Conservation (phyloP, 2,797 vertebrate species). For the Brotula barbata region DNA sequence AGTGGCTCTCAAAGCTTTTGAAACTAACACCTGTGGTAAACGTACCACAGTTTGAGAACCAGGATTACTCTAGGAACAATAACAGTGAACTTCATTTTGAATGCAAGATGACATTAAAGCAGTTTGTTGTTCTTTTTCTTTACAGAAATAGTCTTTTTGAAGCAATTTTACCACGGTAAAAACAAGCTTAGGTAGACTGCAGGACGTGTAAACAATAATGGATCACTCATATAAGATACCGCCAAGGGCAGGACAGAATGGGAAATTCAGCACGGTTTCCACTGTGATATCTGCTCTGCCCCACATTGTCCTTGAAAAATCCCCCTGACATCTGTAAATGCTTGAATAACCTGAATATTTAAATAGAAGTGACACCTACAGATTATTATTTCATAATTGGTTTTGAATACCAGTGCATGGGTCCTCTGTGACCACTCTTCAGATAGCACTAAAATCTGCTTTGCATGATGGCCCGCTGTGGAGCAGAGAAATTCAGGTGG, state of each 20-base stretch:
- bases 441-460: slow-evolving; percentile 67
- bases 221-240: slow-evolving; percentile 11
- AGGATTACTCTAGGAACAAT: too few species aligned
- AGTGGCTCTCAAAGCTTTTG: too few species aligned
- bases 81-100: too few species aligned
- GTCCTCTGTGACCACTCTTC: slow-evolving; percentile 70
- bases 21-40: too few species aligned
- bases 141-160: neutral
- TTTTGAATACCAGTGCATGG: slow-evolving; percentile 65
- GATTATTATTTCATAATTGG: slow-evolving; percentile 72
- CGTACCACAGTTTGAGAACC: too few species aligned
- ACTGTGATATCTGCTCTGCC: slow-evolving; percentile 12
- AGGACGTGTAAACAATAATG: slow-evolving; percentile 1
- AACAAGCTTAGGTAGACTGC: neutral
- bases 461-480: slow-evolving; percentile 59
- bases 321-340: slow-evolving; percentile 65
- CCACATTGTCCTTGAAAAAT: slow-evolving; percentile 65
- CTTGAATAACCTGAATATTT: slow-evolving; percentile 66
- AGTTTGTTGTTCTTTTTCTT: too few species aligned
- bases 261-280: slow-evolving; percentile 14
- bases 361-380: slow-evolving; percentile 63
- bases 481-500: slow-evolving; percentile 55
- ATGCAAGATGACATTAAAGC: too few species aligned
- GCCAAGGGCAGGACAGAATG: slow-evolving; percentile 18
- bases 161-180: neutral